These are phyloP conservation scores for Urocolius indicus DNA, from an alignment of 2,113 vertebrate genomes.

Conservation along the genomic window DNA sequence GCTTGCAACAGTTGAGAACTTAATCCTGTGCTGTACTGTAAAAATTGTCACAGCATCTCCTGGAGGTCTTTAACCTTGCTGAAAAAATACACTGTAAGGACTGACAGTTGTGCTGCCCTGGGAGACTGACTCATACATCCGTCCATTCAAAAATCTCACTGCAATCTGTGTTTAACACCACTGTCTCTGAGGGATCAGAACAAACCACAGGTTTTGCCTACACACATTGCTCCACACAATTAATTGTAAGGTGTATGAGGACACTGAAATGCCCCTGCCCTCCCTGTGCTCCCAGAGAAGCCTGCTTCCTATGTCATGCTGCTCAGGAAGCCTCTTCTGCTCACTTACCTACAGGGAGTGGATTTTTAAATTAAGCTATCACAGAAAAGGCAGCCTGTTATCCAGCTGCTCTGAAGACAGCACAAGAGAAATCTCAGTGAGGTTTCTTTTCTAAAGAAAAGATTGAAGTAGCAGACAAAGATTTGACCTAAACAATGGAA, in stretches of 20 bases:
- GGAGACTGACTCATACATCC: accelerated
- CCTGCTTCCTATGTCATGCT: neutral
- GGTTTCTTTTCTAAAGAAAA: neutral
- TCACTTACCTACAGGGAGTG: neutral
- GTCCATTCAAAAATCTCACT: neutral
- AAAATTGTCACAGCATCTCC: neutral
- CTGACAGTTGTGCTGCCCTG: neutral
- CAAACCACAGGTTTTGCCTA: neutral
- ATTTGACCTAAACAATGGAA: neutral
- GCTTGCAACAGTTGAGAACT: conserved; percentile 5
- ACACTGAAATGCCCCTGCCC: neutral
- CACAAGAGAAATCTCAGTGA: neutral
- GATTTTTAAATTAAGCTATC: neutral
- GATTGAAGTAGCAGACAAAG: neutral
- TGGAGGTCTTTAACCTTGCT: neutral
- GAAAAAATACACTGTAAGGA: neutral
- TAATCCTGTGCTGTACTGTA: neutral
- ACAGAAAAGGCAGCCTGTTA: neutral
- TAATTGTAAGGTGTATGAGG: neutral
- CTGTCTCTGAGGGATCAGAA: neutral
- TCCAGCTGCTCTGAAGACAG: neutral
- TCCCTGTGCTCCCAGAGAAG: neutral
- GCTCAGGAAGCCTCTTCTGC: neutral
- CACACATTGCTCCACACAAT: accelerated
- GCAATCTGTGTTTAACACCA: neutral